Percentiles rank a stretch among this genome's conserved stretches.
Evolutionary conservation across 2,888 invertebrate species (phyloP).

Genomic region (Nysson spinosus): DNA sequence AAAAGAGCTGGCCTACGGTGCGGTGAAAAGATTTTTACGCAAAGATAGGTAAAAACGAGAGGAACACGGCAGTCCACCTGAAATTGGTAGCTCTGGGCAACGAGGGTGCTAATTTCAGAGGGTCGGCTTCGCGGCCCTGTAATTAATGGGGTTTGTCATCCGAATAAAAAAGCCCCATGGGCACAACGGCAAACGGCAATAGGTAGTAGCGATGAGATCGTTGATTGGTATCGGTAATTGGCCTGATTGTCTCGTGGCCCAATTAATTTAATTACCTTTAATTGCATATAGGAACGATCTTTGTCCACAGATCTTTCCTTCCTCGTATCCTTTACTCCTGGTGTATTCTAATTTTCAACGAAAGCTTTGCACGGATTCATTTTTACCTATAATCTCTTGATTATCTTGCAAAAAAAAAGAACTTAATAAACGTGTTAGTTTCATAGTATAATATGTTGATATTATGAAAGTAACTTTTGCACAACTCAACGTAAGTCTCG

Average conservation of each 20-base stretch:
- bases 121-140: slow-evolving; percentile 67
- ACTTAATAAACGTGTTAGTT: no score
- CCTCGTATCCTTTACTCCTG: slow-evolving; percentile 16
- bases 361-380: no score
- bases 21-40: slow-evolving; percentile 14
- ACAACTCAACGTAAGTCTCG: no score
- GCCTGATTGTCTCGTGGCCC: slow-evolving; percentile 73
- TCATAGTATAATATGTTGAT: no score
- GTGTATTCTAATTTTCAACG: neutral
- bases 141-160: slow-evolving; percentile 77
- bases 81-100: slow-evolving; percentile 62
- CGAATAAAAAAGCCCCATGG: slow-evolving; percentile 67
- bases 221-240: slow-evolving; percentile 75
- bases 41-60: slow-evolving; percentile 36
- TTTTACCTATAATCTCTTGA: no score
- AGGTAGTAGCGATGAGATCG: slow-evolving; percentile 50
- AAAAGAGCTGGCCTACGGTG: neutral
- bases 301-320: slow-evolving; percentile 38
- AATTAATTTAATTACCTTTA: slow-evolving; percentile 75
- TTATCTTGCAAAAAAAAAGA: no score
- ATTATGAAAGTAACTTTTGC: no score
- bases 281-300: slow-evolving; percentile 62
- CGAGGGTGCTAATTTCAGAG: slow-evolving; percentile 60
- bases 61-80: slow-evolving; percentile 38
- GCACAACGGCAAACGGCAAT: slow-evolving; percentile 29